Conservation (phyloP, 2,797 vertebrate species). For the Balearica regulorum region DNA sequence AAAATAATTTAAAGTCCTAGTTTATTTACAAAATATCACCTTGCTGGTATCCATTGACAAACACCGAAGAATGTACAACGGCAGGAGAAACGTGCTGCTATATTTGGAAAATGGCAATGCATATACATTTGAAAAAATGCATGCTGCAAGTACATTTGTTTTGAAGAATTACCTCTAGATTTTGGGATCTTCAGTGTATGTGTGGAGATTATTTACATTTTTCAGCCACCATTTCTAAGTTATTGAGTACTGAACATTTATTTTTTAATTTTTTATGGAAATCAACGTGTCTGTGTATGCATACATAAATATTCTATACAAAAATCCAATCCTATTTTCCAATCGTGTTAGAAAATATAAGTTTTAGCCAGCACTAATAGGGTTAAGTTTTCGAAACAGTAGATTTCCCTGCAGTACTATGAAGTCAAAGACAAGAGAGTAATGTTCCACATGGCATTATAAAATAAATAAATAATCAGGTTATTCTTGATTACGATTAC, state of each 20-base stretch:
- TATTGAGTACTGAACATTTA: neutral
- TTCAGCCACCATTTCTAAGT: neutral
- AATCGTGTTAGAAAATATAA: neutral
- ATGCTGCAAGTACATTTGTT: neutral
- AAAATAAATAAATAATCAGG: neutral
- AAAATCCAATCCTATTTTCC: neutral
- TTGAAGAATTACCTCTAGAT: neutral
- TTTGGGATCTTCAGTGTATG: neutral
- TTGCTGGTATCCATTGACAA: neutral
- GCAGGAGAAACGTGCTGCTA: neutral
- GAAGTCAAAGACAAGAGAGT: neutral
- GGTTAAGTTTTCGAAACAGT: neutral
- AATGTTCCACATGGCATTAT: neutral
- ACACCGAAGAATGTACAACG: neutral
- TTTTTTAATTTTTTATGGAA: neutral
- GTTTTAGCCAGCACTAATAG: neutral
- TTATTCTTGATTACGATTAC: neutral
- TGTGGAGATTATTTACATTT: neutral
- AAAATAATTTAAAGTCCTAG: neutral
- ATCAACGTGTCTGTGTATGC: neutral
- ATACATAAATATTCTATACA: neutral
- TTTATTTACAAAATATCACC: neutral
- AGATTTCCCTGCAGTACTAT: neutral
- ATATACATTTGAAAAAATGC: neutral
- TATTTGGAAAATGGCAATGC: neutral